phyloP scores from a whole-genome alignment of 2,113 vertebrate genomes.

The Eulemur rufifrons region DNA sequence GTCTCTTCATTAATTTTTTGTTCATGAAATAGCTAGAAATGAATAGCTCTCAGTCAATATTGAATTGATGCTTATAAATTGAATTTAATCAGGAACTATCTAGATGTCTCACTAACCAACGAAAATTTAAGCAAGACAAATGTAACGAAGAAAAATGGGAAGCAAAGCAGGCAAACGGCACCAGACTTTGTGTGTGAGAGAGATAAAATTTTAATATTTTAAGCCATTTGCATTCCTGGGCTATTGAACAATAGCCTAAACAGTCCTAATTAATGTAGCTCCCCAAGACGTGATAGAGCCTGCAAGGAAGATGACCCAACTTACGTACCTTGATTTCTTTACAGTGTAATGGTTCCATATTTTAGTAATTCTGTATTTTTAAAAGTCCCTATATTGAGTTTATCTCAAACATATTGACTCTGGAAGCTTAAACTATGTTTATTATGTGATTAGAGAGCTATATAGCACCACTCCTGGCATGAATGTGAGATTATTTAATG shows the following conservation, averaged over 20 bases:
- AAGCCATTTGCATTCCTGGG: not conserved
- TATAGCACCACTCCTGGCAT: not conserved
- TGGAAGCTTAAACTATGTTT: not conserved
- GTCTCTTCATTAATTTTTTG: conserved; percentile 7
- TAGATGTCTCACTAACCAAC: not conserved
- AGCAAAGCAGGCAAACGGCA: not conserved
- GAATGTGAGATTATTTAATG: not conserved
- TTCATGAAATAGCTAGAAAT: not conserved
- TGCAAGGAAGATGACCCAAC: not conserved
- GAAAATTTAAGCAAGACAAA: not conserved
- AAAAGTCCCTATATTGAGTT: not conserved
- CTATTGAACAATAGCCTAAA: not conserved
- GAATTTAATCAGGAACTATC: not conserved
- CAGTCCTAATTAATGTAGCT: not conserved
- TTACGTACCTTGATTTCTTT: not conserved
- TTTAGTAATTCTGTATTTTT: not conserved
- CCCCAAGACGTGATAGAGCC: not conserved
- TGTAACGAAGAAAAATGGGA: not conserved
- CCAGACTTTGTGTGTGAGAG: not conserved
- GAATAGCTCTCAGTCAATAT: not conserved
- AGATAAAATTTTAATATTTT: not conserved
- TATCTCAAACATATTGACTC: not conserved
- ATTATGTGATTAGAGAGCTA: not conserved
- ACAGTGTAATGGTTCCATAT: not conserved
- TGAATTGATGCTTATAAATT: conserved; percentile 27